A percentile compares a stretch with the other conserved stretches of the same genome.
Conservation (phyloP, 2,797 vertebrate species). For the Gallinago stenura region DNA sequence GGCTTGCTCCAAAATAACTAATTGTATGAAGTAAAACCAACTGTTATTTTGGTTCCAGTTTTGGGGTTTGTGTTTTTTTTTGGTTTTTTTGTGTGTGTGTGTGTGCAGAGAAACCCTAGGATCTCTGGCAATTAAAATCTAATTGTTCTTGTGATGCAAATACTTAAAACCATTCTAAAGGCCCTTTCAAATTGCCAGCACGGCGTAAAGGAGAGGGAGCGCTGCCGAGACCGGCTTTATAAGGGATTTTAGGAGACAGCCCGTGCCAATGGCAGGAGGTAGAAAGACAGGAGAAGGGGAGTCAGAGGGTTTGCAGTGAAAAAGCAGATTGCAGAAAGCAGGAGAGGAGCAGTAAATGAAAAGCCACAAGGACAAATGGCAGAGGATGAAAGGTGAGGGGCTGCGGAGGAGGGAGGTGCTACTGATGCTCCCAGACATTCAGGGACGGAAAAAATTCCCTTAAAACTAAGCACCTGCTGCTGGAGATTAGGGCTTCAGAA, state of each 20-base stretch:
- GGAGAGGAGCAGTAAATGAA: conserved; percentile 61
- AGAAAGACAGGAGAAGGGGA: neutral
- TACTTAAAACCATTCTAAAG: neutral
- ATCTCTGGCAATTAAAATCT: neutral
- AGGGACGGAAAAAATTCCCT: conserved; percentile 44
- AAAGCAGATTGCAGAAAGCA: conserved; percentile 56
- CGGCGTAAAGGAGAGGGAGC: neutral
- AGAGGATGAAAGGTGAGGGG: conserved; percentile 66
- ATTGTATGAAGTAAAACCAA: conserved; percentile 19
- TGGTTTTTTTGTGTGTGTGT: neutral
- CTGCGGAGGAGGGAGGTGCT: conserved; percentile 65
- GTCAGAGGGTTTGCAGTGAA: conserved; percentile 19
- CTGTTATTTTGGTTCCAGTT: neutral
- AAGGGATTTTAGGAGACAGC: neutral
- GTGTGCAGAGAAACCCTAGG: neutral
- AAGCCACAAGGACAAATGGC: conserved; percentile 70
- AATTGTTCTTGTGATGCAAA: neutral
- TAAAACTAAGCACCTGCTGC: conserved; percentile 68
- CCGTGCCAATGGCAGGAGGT: conserved; percentile 10
- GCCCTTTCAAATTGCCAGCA: neutral
- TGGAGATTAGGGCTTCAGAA: conserved; percentile 33
- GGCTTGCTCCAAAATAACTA: neutral
- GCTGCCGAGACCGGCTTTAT: neutral
- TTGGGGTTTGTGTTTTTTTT: neutral
- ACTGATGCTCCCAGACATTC: conserved; percentile 58